Base-by-base conservation (phyloP, 2,888 invertebrate genomes). In the Brachypterus glaber region DNA sequence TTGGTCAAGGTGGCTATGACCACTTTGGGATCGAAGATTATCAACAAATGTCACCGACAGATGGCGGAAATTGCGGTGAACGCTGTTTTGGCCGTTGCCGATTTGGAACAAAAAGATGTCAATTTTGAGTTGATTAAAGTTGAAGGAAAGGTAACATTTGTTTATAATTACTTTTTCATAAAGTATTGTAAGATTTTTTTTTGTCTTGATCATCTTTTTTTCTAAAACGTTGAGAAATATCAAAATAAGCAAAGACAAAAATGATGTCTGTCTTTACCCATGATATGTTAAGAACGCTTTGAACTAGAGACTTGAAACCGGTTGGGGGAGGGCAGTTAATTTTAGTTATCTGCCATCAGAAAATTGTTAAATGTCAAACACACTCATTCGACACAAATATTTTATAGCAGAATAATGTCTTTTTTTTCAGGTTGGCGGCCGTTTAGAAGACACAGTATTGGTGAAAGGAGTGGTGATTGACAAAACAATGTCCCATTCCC, bases 81-180 rank as follows among this genome's bases (percentile, higher is more conserved):
- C 72, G 97, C 97, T 2, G 89, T 99, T 0, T 72, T 99, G 49
- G 82, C 93, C 30, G 98, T 99, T 4, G 96, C 97, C 3, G 92
- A 98, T 66, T 71, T 96, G 50, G 84, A 86, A 54, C 83, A 85
- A 48, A 79, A 82, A 40, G 98, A 98, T 68, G 97, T 98, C 1
- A 97, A 99, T 70, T 99, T 98, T 68, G 98, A 99, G 67, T 72
- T 99, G 52, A 98, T 98, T 63, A 99, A 99, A 68, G 85, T 98
- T 40, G 93, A 95, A 62, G 92, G 92, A 13, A 98, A 98, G 70
- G 93, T 79, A 1, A 44, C n/a, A n/a, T n/a, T n/a, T n/a, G 42
- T 41, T 29, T 35, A 30, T 8, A 25, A 16, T 30, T 13, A 21
- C 5, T 9, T 26, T 3, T 2, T 13, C n/a, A 13, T 2, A 13